Evolutionary conservation across 2,113 vertebrate genomes (phyloP), one percentile per base, ranked within the genome.

Genomic region (Antechinus flavipes): DNA sequence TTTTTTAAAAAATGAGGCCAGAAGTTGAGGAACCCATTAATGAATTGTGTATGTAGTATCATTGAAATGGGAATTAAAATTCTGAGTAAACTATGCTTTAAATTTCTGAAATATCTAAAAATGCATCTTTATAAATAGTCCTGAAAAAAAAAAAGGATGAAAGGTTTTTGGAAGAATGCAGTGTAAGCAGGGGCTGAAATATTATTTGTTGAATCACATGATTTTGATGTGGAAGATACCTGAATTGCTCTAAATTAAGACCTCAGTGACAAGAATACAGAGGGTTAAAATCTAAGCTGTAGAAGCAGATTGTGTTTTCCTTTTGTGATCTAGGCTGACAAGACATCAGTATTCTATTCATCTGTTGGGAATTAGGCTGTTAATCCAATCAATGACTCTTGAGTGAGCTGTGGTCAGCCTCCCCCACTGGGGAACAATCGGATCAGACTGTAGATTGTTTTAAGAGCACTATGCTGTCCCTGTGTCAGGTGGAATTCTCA

Each of bases 361-460:
- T 99, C 99, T 99, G 98, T 99, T 99, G 99, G 99, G 99, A 99
- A 99, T 99, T 99, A 99, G 99, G 99, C 99, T 99, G 99, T 99
- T 99, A 99, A 99, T 99, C 99, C 99, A 99, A 99, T 99, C 99
- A 99, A 98, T 99, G 98, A 98, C 98, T 99, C 99, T 98, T 98
- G 99, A 99, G 99, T 99, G 98, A 99, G 99, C 99, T 99, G 99
- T 98, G 98, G 99, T 99, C 99, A 99, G 98, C 99, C 99, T 99
- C 98, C 98, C 97, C 99, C 99, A 98, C 99, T 98, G 98, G 98
- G 98, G 98, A 98, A 99, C 99, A 99, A 99, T 99, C 98, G 99
- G 99, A 99, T 99, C 99, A 99, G 98, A 98, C 98, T 97, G 98
- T 98, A 99, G 98, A 99, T 99, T 98, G 98, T 99, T 99, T 49